These are phyloP conservation scores for Drosophila pegasa DNA, from an alignment of 2,888 invertebrate species.

Conservation along the genomic window DNA sequence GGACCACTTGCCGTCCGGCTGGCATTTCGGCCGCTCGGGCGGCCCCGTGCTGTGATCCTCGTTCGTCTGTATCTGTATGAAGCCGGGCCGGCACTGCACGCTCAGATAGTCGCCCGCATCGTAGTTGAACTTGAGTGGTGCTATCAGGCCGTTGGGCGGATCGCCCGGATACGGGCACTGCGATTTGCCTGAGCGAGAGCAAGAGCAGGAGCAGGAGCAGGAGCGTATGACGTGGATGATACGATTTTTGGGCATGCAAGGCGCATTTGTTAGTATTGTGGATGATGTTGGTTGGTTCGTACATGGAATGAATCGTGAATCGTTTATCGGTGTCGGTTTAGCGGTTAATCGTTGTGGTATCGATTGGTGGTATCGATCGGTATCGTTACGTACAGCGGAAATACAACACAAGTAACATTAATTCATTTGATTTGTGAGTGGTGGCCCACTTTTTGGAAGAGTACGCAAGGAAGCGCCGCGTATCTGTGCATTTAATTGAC, in stretches of 20 bases:
- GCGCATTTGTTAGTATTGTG: slow-evolving; percentile 2
- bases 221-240: slow-evolving; percentile 38
- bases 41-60: slow-evolving; percentile 84
- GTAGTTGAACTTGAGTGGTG: slow-evolving; percentile 90
- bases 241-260: slow-evolving; percentile 48
- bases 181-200: slow-evolving; percentile 87
- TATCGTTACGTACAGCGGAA: slow-evolving; percentile 64
- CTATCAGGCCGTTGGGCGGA: slow-evolving; percentile 89
- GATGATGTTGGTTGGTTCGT: slow-evolving; percentile 39
- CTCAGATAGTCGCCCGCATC: slow-evolving; percentile 90
- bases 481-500: slow-evolving; percentile 55
- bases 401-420: slow-evolving; percentile 77
- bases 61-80: slow-evolving; percentile 86
- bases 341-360: slow-evolving; percentile 23
- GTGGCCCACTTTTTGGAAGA: slow-evolving; percentile 69
- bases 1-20: slow-evolving; percentile 89
- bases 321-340: slow-evolving; percentile 33
- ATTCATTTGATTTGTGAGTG: slow-evolving; percentile 59
- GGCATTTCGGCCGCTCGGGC: slow-evolving; percentile 88
- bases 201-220: not conserved
- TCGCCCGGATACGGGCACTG: slow-evolving; percentile 90
- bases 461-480: slow-evolving; percentile 59
- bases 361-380: slow-evolving; percentile 41
- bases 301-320: slow-evolving; percentile 55
- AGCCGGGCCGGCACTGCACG: slow-evolving; percentile 89